phyloP scores from a whole-genome alignment of 2,797 vertebrate genomes.

The Gallirallus australis region DNA sequence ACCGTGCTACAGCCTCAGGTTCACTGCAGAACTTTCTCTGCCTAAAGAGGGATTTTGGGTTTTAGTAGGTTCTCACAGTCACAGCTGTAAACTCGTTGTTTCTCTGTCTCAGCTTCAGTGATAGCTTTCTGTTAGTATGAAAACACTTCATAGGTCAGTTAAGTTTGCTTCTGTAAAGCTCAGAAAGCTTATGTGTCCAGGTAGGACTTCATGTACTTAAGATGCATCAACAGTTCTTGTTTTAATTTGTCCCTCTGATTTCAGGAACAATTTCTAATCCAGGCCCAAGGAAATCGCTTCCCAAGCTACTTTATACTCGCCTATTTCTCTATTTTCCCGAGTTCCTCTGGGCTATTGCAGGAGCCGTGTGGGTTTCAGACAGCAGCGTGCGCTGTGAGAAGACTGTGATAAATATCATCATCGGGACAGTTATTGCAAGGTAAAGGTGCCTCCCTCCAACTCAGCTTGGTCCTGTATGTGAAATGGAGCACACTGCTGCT shows the following conservation, averaged over 20 bases:
- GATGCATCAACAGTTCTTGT: background rate
- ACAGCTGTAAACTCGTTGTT: background rate
- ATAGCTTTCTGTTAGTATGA: background rate
- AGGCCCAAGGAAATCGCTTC: slow-evolving; percentile 91
- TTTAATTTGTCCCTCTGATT: slow-evolving; percentile 39
- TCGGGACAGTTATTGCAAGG: slow-evolving; percentile 90
- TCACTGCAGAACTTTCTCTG: background rate
- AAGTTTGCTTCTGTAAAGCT: background rate
- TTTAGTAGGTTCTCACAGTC: background rate
- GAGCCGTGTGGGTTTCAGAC: slow-evolving; percentile 89
- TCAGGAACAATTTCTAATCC: slow-evolving; percentile 95
- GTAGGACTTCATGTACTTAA: background rate
- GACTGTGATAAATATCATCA: slow-evolving; percentile 84
- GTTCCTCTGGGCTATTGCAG: slow-evolving; percentile 92
- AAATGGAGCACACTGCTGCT: background rate
- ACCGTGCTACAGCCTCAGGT: background rate
- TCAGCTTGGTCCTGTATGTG: fast-evolving
- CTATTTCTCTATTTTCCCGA: slow-evolving; percentile 91
- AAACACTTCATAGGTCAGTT: background rate
- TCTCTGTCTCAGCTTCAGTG: background rate
- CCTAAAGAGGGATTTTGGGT: background rate
- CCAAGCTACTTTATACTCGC: slow-evolving; percentile 90
- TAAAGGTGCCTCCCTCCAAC: slow-evolving; percentile 46
- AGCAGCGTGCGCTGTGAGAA: slow-evolving; percentile 84
- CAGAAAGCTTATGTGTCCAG: background rate